These are phyloP conservation scores for Sinocyclocheilus grahami DNA, from an alignment of 2,113 vertebrate species.

Conservation along the genomic window DNA sequence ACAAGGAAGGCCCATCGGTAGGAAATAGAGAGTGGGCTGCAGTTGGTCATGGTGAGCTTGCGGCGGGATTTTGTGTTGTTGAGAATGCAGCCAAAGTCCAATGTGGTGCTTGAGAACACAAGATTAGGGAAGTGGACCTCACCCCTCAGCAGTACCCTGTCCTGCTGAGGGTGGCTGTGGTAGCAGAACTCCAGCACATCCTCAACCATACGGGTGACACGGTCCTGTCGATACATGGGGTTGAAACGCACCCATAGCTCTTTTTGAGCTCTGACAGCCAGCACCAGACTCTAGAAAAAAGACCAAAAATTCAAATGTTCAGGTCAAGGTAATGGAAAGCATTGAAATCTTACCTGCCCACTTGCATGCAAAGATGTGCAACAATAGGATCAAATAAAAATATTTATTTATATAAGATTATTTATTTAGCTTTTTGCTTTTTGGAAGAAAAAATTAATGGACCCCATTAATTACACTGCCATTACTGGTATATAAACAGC, in stretches of 20 bases:
- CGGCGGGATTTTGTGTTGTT: conserved; percentile 74
- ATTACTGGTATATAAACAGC: background rate
- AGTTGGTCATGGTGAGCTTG: conserved; percentile 79
- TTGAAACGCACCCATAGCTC: conserved; percentile 82
- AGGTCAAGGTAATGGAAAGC: background rate
- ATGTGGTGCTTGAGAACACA: conserved; percentile 68
- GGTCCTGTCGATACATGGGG: conserved; percentile 70
- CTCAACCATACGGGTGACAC: conserved; percentile 68
- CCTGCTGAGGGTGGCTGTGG: conserved; percentile 76
- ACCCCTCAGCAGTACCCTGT: conserved; percentile 71
- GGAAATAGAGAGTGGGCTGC: conserved; percentile 75
- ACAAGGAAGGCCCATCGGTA: conserved; percentile 82
- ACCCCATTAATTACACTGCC: background rate
- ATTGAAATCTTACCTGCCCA: background rate
- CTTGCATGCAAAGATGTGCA: conserved; percentile 3
- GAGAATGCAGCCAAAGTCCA: conserved; percentile 87
- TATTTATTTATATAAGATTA: background rate
- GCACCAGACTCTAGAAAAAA: conserved; percentile 72
- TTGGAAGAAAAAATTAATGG: background rate
- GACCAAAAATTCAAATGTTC: background rate
- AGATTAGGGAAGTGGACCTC: conserved; percentile 86
- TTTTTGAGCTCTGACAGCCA: conserved; percentile 68
- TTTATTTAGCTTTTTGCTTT: background rate
- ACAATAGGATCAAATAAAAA: background rate
- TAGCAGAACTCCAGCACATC: conserved; percentile 76